Base-by-base conservation (phyloP, 2,797 vertebrate genomes). In the Hemibagrus guttatus region DNA sequence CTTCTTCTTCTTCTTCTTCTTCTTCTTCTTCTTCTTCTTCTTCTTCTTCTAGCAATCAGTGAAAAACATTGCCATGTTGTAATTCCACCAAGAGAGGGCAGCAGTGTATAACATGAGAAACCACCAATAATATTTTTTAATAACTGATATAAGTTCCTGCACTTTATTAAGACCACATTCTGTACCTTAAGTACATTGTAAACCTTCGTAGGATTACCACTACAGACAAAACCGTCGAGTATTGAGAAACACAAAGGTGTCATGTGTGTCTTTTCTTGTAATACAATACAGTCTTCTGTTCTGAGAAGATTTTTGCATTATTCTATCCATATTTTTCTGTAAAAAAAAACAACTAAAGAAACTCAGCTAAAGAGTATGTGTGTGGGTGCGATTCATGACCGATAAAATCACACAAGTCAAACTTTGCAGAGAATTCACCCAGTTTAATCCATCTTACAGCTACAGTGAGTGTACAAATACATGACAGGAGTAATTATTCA, bases 371-470 rank as follows among this genome's bases (percentile, higher is more conserved):
- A 56, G 42, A 52, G 52, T 81, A n/a, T 42, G 64, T 78, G 56
- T 26, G 31, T 78, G 72, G 6, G 54, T 74, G 68, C 26, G 52
- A n/a, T 46, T 94, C 91, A 52, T 54, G 31, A 35, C 8, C 12
- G 3, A 46, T 46, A n/a, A 63, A 81, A 46, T n/a, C 35, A 42
- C 39, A 16, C 35, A 59, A 63, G 59, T 3, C 39, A 49, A 19
- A 39, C 3, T n/a, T 42, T 61, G 21, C 31, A 61, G 35, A 81
- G 63, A 85, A 80, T 31, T 46, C 35, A 59, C 6, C 1, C 63
- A 46, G 63, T 56, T 66, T 35, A 42, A 66, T 64, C 28, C 26
- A 49, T 14, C 4, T 17, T 63, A 79, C 31, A 59, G 19, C 28
- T n/a, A 35, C 56, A 56, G 17, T 59, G 17, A 56, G 64, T 12